Evolutionary conservation across 2,113 vertebrate species (phyloP), one percentile per base, ranked within the genome.

Genomic region (Ondatra zibethicus): DNA sequence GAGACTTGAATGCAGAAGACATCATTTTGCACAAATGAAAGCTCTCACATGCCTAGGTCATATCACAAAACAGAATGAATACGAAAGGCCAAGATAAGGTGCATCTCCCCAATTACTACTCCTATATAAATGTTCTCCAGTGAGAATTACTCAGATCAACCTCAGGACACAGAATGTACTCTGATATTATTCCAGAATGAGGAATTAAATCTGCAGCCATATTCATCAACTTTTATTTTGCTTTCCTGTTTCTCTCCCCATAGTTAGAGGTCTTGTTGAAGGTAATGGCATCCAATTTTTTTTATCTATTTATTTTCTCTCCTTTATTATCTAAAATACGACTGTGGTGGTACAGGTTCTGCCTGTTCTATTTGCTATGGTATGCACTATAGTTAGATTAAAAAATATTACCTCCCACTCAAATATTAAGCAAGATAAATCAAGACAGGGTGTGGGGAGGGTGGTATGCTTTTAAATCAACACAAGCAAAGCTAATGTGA

Each of bases 21-120:
- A 58, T 14, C 27, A 33, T 58, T 81, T 81, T 82, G 39, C 16
- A 82, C n/a, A 82, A 84, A 63, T 61, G 6, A 27, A 82, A 39
- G 5, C 14, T 16, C 39, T 61, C 36, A 82, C 23, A 29, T 61
- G 12, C 36, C 36, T n/a, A 80, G 17, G 31, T 55, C 47, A 78
- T 55, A 55, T 21, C 14, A 52, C 77, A 80, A 80, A 80, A n/a
- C 31, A 36, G 31, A 55, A 80, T 36, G 50, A 80, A 55, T 36
- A 36, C 6, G 2, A 55, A 55, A 36, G 4, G 1, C 0, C 16
- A 82, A 61, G 21, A 7, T 3, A 39, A 39, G 3, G 2, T 13
- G 23, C 12, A 7, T 82, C 12, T 16, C 23, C 12, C 21, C 23
- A 61, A 25, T 29, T 82, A 16, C 23, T 39, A 82, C 1, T 16